Base-by-base conservation (phyloP, 2,113 vertebrate genomes). In the Oostethus manadensis region DNA sequence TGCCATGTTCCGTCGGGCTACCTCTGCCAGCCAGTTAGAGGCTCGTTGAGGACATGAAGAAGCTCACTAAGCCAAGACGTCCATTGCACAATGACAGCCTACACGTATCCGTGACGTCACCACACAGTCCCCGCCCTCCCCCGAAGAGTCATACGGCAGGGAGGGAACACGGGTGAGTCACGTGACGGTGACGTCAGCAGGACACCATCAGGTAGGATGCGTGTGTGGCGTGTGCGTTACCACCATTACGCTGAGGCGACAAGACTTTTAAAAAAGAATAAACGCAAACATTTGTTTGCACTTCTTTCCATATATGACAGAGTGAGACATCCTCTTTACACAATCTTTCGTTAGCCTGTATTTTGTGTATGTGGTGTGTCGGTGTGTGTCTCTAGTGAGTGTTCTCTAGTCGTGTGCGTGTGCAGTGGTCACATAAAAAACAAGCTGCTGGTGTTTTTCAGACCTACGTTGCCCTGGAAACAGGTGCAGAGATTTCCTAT, bases 401-500 rank as follows among this genome's bases (percentile, higher is more conserved):
- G 29, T 33, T 33, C 29, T 33, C 29, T 33, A 5, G 29, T 33
- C 29, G 29, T 29, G 50, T 1, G 22, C 80, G 79, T 62, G 61
- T 72, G 57, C 9, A 88, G 81, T 88, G 83, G 51, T 76, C 29
- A 33, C 29, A 33, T 1, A 33, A 33, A 33, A 33, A 33, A 33
- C 29, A 84, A 81, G 80, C 82, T 84, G 78, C 82, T 69, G 68
- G 68, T 82, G 77, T 82, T 86, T 82, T 83, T 84, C 87, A 89
- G 88, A 86, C 88, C 86, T 86, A 83, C 79, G 90, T 90, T 90
- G 87, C 90, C 89, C 85, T 91, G 90, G 89, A 91, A 91, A 91
- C 89, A 89, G 88, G 85, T 90, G 82, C 86, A 63, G 82, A 88
- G 84, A 90, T 85, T 90, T 86, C 84, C 79, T 75, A 77, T 88